Base-by-base conservation (phyloP, 2,113 vertebrate genomes). In the Gymnarchus niloticus region DNA sequence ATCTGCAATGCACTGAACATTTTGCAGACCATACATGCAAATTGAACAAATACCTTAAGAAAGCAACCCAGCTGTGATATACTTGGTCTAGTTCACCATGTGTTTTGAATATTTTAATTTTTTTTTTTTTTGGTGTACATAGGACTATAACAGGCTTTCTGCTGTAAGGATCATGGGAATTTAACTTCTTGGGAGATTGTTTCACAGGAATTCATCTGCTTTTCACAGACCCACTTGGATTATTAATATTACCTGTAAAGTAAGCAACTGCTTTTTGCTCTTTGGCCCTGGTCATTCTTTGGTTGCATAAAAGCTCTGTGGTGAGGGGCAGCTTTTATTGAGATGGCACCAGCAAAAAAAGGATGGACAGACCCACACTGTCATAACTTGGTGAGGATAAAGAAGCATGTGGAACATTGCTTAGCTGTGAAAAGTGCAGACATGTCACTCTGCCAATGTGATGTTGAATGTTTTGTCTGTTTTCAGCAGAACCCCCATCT, bases 31-130 rank as follows among this genome's bases (percentile, higher is more conserved):
- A 81, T 82, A 81, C 21, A 48, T 87, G 86, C 91, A 90, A 89
- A 88, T 89, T 88, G 73, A 77, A 77, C n/a, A 57, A 57, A 85
- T 65, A 33, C 28, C 25, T 69, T 69, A 90, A 91, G 90, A 91
- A 90, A 89, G 88, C 85, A 87, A 90, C 84, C 91, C 93, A 93
- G 92, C 91, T 86, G 92, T 91, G 88, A 89, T 92, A 84, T 33
- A 90, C 93, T 94, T 88, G 91, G 91, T 94, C 92, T 94, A 94
- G 93, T 94, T 93, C 90, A 91, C 92, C 81, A 59, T 37, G n/a
- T 91, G 21, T 88, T 86, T 87, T 83, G n/a, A n/a, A n/a, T 87
- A 90, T 87, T 84, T 80, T 83, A 54, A 21, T 46, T 28, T 52
- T 54, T 61, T 61, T 7, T 83, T 81, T 88, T 89, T 88, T 86